Base-by-base conservation (phyloP, 1,140 invertebrate species). In the Archivesica marissinica region DNA sequence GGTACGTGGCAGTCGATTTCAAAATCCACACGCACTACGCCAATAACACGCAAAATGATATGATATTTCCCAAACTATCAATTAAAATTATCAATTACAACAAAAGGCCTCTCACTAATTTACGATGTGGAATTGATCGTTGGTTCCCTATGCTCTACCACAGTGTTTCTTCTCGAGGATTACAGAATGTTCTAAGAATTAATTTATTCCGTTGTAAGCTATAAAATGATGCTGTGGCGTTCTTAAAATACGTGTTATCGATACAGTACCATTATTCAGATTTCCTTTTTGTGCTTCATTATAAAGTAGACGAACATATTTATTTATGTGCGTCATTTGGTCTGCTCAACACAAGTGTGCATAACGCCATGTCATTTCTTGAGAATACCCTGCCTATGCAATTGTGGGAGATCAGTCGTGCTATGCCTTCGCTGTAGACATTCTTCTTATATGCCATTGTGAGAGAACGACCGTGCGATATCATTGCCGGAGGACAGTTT, bases 71-170 rank as follows among this genome's bases (percentile, higher is more conserved):
- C 68, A 72, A 72, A 44, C 11, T 72, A 72, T 72, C 68, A 72
- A 72, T 72, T 72, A 72, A 72, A 72, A 72, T 72, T 72, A 72
- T 72, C 68, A 72, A 50, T 72, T 47, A 72, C 68, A 72, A 72
- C n/a, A n/a, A 72, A 50, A 72, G 68, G 41, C 68, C 11, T 23
- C 20, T 20, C 68, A 9, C 41, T 72, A n/a, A 72, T 72, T 72
- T 72, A 72, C 23, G 50, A 28, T 47, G 68, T 33, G 41, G 68
- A 47, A 72, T 72, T 50, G 50, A 72, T 72, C 68, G 33, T 50
- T 47, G 25, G 9, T 25, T 44, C 25, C 17, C 50, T 44, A 1
- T 72, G 39, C 50, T 25, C 50, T 52, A 20, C 33, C 44, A 23
- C 6, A 7, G 2, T 2, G 1, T n/a, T 50, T 50, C 20, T 2